A percentile compares a stretch with the other conserved stretches of the same genome.
phyloP scores from a whole-genome alignment of 2,797 vertebrate species.

The Crocidura indochinensis region DNA sequence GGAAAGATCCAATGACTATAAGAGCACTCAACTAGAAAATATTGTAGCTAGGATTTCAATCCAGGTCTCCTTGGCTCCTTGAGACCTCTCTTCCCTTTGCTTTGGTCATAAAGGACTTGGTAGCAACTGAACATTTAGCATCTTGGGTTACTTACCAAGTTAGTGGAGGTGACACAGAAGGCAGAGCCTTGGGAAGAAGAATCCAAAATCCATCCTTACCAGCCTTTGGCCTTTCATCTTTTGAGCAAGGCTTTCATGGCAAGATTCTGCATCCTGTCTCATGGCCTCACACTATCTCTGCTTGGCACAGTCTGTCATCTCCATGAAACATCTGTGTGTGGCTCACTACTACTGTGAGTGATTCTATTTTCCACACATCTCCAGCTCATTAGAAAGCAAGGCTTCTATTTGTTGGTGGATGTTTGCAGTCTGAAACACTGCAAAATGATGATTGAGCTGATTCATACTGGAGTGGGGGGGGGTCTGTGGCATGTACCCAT shows the following conservation, averaged over 20 bases:
- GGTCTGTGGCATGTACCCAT: slow-evolving; percentile 64
- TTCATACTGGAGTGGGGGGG: slow-evolving; percentile 70
- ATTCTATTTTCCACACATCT: slow-evolving; percentile 83
- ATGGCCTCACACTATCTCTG: slow-evolving; percentile 46
- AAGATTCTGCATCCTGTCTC: slow-evolving; percentile 45
- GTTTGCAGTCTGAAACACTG: slow-evolving; percentile 83
- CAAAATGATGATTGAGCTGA: slow-evolving; percentile 79
- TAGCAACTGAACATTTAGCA: neutral
- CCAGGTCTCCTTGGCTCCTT: neutral
- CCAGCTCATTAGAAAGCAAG: slow-evolving; percentile 82
- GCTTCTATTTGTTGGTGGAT: slow-evolving; percentile 83
- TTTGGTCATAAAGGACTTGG: slow-evolving; percentile 8
- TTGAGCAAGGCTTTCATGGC: slow-evolving; percentile 29
- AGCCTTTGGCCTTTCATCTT: neutral
- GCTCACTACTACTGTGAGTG: slow-evolving; percentile 76
- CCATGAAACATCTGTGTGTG: slow-evolving; percentile 83
- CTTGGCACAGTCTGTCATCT: slow-evolving; percentile 74
- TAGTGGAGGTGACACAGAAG: neutral
- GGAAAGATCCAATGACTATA: neutral
- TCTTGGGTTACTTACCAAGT: neutral
- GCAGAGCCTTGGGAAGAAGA: slow-evolving; percentile 9
- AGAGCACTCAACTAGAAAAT: neutral
- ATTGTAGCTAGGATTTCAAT: neutral
- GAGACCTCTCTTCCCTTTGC: slow-evolving; percentile 10
- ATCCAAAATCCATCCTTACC: slow-evolving; percentile 2